Base-by-base conservation (phyloP, 2,888 invertebrate species). In the Calameuta pallipes region DNA sequence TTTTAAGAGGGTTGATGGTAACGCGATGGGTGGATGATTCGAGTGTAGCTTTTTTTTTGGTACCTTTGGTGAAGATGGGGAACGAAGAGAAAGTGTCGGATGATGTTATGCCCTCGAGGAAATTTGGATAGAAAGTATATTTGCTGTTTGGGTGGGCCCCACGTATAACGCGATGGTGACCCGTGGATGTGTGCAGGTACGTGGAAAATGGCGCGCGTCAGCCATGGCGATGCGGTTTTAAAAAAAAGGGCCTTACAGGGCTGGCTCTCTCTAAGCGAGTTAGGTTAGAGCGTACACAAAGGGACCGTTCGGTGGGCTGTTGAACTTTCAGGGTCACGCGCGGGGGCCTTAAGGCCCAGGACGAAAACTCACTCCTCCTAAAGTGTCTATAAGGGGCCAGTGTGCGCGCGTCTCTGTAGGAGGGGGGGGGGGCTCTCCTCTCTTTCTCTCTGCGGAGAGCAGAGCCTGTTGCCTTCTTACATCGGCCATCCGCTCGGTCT, bases 221-320 rank as follows among this genome's bases (percentile, higher is more conserved):
- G 56, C 23, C 15, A 56, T 56, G 2, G 56, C 23, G 23, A 56
- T 56, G 56, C 23, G 23, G 56, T 56, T 56, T 56, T 23, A 56
- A 23, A 56, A 56, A 56, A 56, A 56, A 56, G 56, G 56, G 23
- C 56, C 23, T 23, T 56, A 56, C 56, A 23, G 56, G 9, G 56
- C 15, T 41, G 41, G 15, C 23, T 56, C 41, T 37, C 41, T 56
- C 71, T 71, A 71, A 71, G 71, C 71, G 71, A 71, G 71, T 71
- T 71, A 71, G 86, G 85, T 85, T 87, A 92, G 91, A 91, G 91
- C 89, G 87, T 88, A 90, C 87, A 87, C 87, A 89, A 88, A 88
- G 89, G 88, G 87, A 88, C 82, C 80, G 83, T 83, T 85, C 83
- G 81, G 71, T 31, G 74, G 80, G 79, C 79, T 79, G 79, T 79